Evolutionary conservation across 2,888 invertebrate species (phyloP), one percentile per base, ranked within the genome.

Genomic region (Serripes groenlandicus): DNA sequence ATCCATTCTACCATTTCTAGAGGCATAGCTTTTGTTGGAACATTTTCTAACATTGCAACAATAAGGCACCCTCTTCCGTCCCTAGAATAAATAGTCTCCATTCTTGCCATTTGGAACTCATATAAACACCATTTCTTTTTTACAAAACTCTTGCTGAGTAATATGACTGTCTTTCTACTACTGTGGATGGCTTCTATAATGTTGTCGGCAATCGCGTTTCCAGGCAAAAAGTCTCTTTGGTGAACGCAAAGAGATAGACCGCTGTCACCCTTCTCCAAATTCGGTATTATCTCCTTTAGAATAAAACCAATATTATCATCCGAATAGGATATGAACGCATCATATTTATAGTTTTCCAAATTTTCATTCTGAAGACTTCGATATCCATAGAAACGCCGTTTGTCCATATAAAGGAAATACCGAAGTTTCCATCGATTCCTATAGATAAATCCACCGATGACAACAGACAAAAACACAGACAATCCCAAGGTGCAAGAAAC

Each of bases 101-200:
- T 81, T 30, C 80, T 49, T 0, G 90, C 89, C 76, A 87, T 87
- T 28, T 87, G 75, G 23, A 90, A 85, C 75, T 91, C 91, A 66
- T 87, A 88, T 71, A 88, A 76, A 77, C 90, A 90, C 81, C 83
- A 89, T 26, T 85, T 71, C 52, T 87, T 88, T 11, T 75, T 26
- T 3, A 88, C 35, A 64, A 83, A 91, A 23, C n/a, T 42, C 9
- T 68, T 54, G 3, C 87, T 75, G 18, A 91, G 35, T n/a, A 90
- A n/a, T 35, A 87, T 81, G 2, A 90, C 56, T 0, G 86, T 89
- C 37, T 85, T 85, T 71, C 78, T 85, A 70, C 91, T 91, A 23
- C 54, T 73, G 32, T 81, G 52, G 9, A 90, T 86, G 9, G 90
- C 88, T 15, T 83, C 66, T 11, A 81, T 68, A 2, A 91, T 89